Evolutionary conservation across 1,140 invertebrate genomes (phyloP).

Genomic region (Harpegnathos saltator): DNA sequence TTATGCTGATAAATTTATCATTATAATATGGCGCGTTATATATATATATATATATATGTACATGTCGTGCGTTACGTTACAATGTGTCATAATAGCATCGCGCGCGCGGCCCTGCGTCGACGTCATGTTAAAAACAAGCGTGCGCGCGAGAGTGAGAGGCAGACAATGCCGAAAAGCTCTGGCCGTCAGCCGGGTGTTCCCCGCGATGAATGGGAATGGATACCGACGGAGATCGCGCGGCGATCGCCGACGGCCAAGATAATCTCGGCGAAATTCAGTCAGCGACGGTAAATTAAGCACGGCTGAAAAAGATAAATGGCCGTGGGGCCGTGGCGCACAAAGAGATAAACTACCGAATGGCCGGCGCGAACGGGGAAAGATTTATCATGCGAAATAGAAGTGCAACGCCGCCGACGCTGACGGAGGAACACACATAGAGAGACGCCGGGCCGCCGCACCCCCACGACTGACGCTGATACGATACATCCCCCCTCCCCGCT

Average conservation of each 20-base stretch:
- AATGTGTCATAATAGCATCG: too few species aligned
- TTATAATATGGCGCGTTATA: too few species aligned
- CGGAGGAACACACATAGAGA: background rate
- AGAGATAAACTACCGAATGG: slow-evolving; percentile 37
- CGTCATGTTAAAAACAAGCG: too few species aligned
- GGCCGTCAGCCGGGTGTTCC: slow-evolving; percentile 7
- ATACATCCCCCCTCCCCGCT: too few species aligned
- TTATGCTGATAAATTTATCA: too few species aligned
- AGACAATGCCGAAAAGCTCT: background rate
- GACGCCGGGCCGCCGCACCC: too few species aligned
- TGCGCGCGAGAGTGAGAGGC: background rate
- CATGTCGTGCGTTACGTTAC: too few species aligned
- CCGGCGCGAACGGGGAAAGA: slow-evolving; percentile 16
- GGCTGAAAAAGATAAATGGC: slow-evolving; percentile 48
- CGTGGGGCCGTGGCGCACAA: background rate
- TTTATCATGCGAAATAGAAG: slow-evolving; percentile 35
- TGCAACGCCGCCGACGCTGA: slow-evolving; percentile 10
- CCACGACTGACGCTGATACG: too few species aligned
- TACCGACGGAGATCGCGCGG: slow-evolving; percentile 35
- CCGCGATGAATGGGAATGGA: slow-evolving; percentile 27
- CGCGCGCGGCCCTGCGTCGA: too few species aligned
- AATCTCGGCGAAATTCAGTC: slow-evolving; percentile 55
- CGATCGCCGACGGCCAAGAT: slow-evolving; percentile 36
- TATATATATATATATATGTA: too few species aligned
- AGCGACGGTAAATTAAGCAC: slow-evolving; percentile 51